Evolutionary conservation across 2,888 invertebrate species (phyloP), one percentile per base, ranked within the genome.

Genomic region (Sphaeridia pumilis): DNA sequence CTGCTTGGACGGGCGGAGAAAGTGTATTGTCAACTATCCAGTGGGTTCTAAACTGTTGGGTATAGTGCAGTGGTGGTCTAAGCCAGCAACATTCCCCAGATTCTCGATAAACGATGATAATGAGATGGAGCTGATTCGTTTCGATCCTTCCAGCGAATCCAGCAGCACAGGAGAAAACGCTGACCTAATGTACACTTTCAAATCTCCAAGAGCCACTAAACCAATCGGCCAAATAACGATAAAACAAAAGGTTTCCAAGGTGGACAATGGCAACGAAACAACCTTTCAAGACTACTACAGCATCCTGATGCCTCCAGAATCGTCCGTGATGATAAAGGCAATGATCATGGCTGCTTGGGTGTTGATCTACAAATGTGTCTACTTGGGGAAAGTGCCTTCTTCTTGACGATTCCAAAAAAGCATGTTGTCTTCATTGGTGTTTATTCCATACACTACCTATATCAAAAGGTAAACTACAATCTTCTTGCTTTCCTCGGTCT

Each of bases 401-500:
- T n/a, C n/a, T n/a, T n/a, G n/a, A n/a, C n/a, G n/a, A n/a, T n/a
- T n/a, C n/a, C n/a, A n/a, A n/a, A n/a, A n/a, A n/a, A n/a, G n/a
- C n/a, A n/a, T n/a, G n/a, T n/a, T n/a, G n/a, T n/a, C n/a, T n/a
- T n/a, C n/a, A n/a, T n/a, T n/a, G n/a, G n/a, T n/a, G n/a, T n/a
- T n/a, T n/a, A n/a, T n/a, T n/a, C n/a, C n/a, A n/a, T n/a, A n/a
- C n/a, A n/a, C n/a, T n/a, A n/a, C n/a, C n/a, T n/a, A n/a, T n/a
- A n/a, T n/a, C n/a, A n/a, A n/a, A n/a, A 7, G 14, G 31, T 10
- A 31, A 10, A 17, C 38, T 83, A 93, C 69, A 93, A 72, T 74
- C 85, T 81, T 67, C 83, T 81, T 51, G 81, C 83, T 73, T 93
- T 94, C 66, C 86, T 78, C 26, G 93, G 80, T 57, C 93, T 74